Percentiles rank a stretch among this genome's conserved stretches.
These are phyloP conservation scores for Buathra laborator DNA, from an alignment of 2,888 invertebrate genomes.

Conservation along the genomic window DNA sequence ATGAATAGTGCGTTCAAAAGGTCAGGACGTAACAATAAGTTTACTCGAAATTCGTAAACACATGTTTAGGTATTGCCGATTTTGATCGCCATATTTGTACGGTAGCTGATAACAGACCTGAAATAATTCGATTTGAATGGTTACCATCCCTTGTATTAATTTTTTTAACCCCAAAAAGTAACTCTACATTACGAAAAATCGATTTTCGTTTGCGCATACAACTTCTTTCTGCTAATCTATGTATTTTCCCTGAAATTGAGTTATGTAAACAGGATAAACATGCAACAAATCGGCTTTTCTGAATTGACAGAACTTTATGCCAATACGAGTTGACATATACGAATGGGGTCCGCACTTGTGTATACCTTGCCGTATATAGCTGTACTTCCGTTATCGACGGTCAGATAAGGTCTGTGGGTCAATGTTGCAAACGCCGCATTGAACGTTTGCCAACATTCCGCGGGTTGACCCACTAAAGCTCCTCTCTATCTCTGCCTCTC, in stretches of 20 bases:
- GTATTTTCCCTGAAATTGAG: too few species aligned
- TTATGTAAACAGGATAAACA: too few species aligned
- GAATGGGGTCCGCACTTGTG: neutral
- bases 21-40: too few species aligned
- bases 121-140: too few species aligned
- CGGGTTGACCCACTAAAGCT: constrained; percentile 63
- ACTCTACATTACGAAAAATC: neutral
- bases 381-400: constrained; percentile 42
- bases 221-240: too few species aligned
- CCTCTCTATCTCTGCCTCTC: constrained; percentile 33
- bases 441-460: constrained; percentile 65
- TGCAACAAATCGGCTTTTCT: too few species aligned
- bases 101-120: too few species aligned
- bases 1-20: too few species aligned
- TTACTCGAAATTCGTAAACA: too few species aligned
- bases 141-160: neutral
- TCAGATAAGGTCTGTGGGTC: constrained; percentile 66
- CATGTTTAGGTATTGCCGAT: too few species aligned
- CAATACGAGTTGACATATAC: neutral
- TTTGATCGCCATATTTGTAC: too few species aligned
- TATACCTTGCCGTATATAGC: constrained; percentile 7
- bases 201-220: too few species aligned
- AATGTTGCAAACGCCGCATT: constrained; percentile 70
- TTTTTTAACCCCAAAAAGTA: neutral
- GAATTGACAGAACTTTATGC: neutral